These are phyloP conservation scores for Hermatobates lingyangjiaoensis DNA, from an alignment of 1,140 invertebrate species.

Conservation along the genomic window DNA sequence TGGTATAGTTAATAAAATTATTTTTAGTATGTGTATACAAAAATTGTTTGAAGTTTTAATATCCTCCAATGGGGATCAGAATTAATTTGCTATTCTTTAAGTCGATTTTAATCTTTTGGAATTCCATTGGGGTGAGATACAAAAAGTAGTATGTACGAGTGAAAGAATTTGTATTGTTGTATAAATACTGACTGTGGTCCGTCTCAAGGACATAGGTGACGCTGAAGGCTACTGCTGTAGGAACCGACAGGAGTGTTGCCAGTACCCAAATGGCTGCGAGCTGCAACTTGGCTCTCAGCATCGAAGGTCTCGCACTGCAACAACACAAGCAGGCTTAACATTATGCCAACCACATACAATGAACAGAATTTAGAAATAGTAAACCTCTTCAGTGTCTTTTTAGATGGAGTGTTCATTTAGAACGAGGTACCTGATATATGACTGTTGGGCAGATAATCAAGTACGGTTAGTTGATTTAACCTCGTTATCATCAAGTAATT, in stretches of 20 bases:
- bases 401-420: no score
- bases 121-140: neutral
- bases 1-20: neutral
- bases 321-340: no score
- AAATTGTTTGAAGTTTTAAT: neutral
- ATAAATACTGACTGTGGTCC: slow-evolving; percentile 16
- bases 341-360: no score
- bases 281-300: slow-evolving; percentile 42
- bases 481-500: no score
- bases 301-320: slow-evolving; percentile 44
- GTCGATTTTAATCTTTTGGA: neutral
- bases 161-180: no score
- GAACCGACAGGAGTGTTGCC: slow-evolving; percentile 36
- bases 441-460: no score
- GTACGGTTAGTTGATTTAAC: no score
- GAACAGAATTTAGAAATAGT: no score
- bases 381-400: no score
- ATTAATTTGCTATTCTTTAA: neutral
- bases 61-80: neutral
- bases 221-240: slow-evolving; percentile 42
- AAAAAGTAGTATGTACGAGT: no score
- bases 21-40: neutral
- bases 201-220: slow-evolving; percentile 25
- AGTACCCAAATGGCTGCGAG: slow-evolving; percentile 48
- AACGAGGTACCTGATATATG: no score